Evolutionary conservation across 2,797 vertebrate species (phyloP).

Genomic region (Danio tinwini): DNA sequence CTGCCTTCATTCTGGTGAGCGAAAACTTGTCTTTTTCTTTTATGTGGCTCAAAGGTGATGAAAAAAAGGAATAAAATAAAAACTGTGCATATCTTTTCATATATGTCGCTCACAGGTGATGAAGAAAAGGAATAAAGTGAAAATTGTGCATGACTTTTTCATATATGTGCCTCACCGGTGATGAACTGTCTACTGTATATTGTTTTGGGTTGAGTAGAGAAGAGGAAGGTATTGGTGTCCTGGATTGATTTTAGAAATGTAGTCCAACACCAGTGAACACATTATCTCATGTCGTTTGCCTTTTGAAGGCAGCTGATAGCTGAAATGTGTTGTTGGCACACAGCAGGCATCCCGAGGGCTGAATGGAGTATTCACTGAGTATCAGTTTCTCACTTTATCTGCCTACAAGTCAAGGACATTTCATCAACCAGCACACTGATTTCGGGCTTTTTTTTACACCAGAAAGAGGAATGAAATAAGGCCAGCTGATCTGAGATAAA

Average conservation of each 20-base stretch:
- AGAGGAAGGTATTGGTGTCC: conserved; percentile 11
- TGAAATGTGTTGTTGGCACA: conserved; percentile 41
- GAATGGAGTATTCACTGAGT: conserved; percentile 15
- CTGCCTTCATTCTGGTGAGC: too few species aligned
- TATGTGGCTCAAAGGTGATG: too few species aligned
- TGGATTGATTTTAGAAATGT: conserved; percentile 24
- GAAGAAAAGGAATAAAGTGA: too few species aligned
- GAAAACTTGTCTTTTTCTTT: too few species aligned
- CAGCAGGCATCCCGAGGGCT: conserved; percentile 8
- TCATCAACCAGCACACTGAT: conserved; percentile 12
- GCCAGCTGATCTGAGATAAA: not conserved
- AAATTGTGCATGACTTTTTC: not conserved
- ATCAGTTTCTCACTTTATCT: conserved; percentile 40
- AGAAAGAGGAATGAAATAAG: not conserved
- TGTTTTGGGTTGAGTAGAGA: conserved; percentile 2
- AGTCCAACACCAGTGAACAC: conserved; percentile 27
- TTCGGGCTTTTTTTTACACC: not conserved
- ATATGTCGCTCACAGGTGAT: too few species aligned
- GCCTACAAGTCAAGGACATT: conserved; percentile 32
- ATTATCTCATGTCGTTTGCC: conserved; percentile 37
- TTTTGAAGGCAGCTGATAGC: conserved; percentile 43
- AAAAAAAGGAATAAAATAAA: too few species aligned
- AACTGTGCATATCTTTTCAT: too few species aligned
- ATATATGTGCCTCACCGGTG: not conserved
- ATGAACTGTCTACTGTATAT: not conserved